Evolutionary conservation across 1,140 invertebrate species (phyloP).

Genomic region (Lordiphosa collinella): DNA sequence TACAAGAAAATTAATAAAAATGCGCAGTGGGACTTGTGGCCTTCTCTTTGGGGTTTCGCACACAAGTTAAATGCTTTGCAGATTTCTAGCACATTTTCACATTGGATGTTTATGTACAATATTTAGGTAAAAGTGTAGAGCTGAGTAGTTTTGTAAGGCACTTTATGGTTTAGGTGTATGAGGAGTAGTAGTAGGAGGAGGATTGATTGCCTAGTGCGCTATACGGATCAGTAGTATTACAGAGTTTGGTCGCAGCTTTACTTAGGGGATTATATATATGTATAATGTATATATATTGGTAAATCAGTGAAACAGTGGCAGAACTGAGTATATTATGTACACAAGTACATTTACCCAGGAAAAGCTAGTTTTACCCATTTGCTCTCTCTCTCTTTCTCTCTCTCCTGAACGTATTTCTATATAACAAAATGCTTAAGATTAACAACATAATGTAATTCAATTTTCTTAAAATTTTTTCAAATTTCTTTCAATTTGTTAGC

Average conservation of each 20-base stretch:
- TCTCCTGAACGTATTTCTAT: too few relatives aligned
- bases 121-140: conserved; percentile 20
- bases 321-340: too few relatives aligned
- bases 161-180: conserved; percentile 38
- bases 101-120: conserved; percentile 10
- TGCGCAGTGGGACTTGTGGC: not conserved
- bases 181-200: not conserved
- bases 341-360: too few relatives aligned
- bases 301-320: not conserved
- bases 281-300: conserved; percentile 3
- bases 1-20: not conserved
- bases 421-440: too few relatives aligned
- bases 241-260: conserved; percentile 42
- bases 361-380: too few relatives aligned
- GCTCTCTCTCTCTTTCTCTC: too few relatives aligned
- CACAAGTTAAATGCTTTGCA: not conserved
- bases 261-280: conserved; percentile 16
- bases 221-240: conserved; percentile 26
- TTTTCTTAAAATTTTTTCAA: conserved; percentile 13
- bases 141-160: conserved; percentile 53
- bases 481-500: conserved; percentile 10
- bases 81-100: not conserved
- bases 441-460: too few relatives aligned
- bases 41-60: not conserved
- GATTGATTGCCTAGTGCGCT: conserved; percentile 66